Conservation (phyloP, 2,888 invertebrate genomes). For the Polydrusus pterygomalis region DNA sequence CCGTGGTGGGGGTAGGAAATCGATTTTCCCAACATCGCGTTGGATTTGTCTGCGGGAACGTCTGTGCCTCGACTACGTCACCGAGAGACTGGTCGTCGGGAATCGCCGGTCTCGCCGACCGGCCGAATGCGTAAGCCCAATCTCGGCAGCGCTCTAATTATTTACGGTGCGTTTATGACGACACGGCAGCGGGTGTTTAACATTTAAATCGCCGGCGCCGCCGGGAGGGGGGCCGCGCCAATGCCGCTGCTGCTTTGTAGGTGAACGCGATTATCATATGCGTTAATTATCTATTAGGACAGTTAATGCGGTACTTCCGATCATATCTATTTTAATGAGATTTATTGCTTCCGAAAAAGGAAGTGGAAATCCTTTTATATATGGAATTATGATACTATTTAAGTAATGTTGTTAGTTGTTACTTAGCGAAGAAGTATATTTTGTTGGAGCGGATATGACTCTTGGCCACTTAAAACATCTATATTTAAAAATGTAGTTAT, state of each 20-base stretch:
- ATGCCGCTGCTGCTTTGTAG: constrained; percentile 47
- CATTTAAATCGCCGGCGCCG: constrained; percentile 56
- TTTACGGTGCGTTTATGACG: constrained; percentile 67
- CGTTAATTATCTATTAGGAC: constrained; percentile 53
- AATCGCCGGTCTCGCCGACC: constrained; percentile 49
- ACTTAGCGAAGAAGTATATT: no score
- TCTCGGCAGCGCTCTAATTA: constrained; percentile 71
- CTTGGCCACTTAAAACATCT: no score
- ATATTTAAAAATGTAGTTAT: no score
- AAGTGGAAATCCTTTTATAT: constrained; percentile 29
- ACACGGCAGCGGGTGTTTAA: constrained; percentile 60
- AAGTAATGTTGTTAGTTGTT: neutral
- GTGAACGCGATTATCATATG: constrained; percentile 56
- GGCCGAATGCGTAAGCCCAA: constrained; percentile 59
- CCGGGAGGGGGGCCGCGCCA: constrained; percentile 39
- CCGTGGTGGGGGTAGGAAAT: constrained; percentile 72
- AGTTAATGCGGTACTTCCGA: constrained; percentile 55
- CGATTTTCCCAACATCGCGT: constrained; percentile 69
- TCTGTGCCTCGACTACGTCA: constrained; percentile 70
- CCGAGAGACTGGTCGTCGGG: constrained; percentile 55
- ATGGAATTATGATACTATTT: neutral
- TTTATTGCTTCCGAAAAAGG: constrained; percentile 36
- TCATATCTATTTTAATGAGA: constrained; percentile 49
- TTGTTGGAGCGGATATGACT: no score
- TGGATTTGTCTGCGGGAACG: constrained; percentile 69